Evolutionary conservation across 2,113 vertebrate species (phyloP).

Genomic region (Cyanoramphus novaezelandiae): DNA sequence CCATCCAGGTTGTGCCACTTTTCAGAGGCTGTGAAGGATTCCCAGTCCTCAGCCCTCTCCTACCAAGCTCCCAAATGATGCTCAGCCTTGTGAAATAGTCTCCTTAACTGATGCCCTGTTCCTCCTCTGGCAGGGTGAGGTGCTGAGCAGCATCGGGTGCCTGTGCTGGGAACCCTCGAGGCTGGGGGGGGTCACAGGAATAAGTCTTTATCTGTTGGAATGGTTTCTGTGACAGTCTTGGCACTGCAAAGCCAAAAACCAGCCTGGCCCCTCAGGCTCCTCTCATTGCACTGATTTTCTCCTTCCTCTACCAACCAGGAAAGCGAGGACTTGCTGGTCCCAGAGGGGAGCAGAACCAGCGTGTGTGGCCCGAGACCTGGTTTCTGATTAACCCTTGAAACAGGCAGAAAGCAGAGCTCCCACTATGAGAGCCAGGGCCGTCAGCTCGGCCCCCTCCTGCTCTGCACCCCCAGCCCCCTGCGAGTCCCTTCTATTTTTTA

Average conservation of each 20-base stretch:
- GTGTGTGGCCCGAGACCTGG: accelerated
- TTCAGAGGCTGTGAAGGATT: not conserved
- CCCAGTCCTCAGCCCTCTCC: not conserved
- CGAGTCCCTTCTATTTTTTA: not conserved
- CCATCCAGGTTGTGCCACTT: not conserved
- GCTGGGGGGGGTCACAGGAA: not conserved
- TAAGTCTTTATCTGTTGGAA: not conserved
- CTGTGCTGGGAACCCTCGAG: accelerated
- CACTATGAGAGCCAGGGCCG: not conserved
- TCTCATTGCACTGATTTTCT: not conserved
- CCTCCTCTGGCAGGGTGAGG: not conserved
- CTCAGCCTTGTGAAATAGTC: no score
- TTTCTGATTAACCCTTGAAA: not conserved
- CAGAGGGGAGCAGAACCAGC: not conserved
- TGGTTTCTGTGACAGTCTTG: not conserved
- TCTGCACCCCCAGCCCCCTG: not conserved
- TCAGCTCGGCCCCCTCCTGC: not conserved
- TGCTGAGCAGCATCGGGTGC: not conserved
- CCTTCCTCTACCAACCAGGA: not conserved
- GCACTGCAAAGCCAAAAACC: not conserved
- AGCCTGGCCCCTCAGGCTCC: not conserved
- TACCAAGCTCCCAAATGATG: not conserved
- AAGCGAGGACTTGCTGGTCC: accelerated
- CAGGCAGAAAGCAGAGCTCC: not conserved
- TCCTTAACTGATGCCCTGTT: not conserved